Percentiles rank a stretch among this genome's conserved stretches.
phyloP scores from a whole-genome alignment of 2,888 invertebrate species.

The Agonopterix heracliana region DNA sequence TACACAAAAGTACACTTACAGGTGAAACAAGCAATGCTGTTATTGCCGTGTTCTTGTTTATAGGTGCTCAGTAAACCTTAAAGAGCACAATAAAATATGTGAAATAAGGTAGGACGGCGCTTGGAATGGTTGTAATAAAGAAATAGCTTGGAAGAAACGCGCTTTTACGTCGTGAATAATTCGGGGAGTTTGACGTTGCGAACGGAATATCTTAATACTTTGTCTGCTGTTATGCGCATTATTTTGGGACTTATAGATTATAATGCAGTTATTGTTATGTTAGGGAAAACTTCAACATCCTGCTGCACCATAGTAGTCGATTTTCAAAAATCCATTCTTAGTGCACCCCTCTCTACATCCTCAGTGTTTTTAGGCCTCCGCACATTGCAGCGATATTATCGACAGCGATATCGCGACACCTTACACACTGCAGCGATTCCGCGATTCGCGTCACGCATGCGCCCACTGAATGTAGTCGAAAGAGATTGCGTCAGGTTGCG shows the following conservation, averaged over 20 bases:
- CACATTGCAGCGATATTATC: no score
- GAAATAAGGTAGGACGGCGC: slow-evolving; percentile 41
- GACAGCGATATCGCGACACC: no score
- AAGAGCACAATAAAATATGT: slow-evolving; percentile 47
- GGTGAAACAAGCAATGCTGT: slow-evolving; percentile 18
- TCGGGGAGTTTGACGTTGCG: slow-evolving; percentile 38
- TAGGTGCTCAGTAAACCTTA: slow-evolving; percentile 22
- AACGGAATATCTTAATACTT: slow-evolving; percentile 18
- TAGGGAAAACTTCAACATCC: no score
- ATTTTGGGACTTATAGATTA: not conserved
- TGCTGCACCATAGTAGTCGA: no score
- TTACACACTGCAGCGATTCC: no score
- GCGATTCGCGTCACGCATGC: no score
- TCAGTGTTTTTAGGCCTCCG: no score
- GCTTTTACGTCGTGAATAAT: slow-evolving; percentile 38
- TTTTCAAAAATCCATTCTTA: no score
- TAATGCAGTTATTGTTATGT: no score
- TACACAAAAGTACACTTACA: slow-evolving; percentile 6
- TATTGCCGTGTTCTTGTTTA: slow-evolving; percentile 23
- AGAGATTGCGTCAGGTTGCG: no score
- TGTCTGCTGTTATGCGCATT: not conserved
- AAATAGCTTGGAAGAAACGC: slow-evolving; percentile 46
- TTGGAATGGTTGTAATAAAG: slow-evolving; percentile 56
- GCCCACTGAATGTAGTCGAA: no score
- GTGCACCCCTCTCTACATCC: no score